Conservation (phyloP, 2,797 vertebrate genomes). For the Glossophaga mutica region DNA sequence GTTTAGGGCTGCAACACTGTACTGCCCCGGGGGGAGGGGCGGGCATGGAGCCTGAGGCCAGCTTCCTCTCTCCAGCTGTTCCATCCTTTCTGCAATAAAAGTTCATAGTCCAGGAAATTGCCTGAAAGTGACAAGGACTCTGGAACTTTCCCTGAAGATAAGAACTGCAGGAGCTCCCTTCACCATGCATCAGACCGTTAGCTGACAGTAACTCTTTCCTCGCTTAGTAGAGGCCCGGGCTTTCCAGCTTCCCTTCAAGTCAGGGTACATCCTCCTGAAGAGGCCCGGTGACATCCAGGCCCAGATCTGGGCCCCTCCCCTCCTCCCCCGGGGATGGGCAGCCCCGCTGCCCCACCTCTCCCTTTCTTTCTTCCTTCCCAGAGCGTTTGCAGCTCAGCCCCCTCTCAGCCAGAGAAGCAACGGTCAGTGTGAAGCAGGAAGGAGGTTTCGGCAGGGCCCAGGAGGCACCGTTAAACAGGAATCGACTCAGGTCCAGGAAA, state of each 20-base stretch:
- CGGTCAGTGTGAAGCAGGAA: background rate
- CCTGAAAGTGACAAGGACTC: background rate
- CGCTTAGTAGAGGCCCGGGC: background rate
- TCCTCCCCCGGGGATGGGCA: background rate
- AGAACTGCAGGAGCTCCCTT: background rate
- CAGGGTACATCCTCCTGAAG: background rate
- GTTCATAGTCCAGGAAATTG: constrained; percentile 51
- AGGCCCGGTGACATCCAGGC: background rate
- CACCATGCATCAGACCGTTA: background rate
- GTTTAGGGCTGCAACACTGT: background rate
- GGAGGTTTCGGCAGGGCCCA: background rate
- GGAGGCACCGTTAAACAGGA: background rate
- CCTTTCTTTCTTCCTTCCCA: background rate
- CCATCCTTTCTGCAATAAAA: background rate
- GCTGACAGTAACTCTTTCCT: background rate
- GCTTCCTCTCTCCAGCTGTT: background rate
- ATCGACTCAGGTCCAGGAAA: background rate
- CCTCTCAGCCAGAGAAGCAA: background rate
- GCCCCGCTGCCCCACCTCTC: background rate
- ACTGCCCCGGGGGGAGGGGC: background rate
- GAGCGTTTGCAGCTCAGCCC: background rate
- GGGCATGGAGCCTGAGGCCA: background rate
- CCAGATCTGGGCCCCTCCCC: background rate
- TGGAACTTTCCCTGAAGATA: constrained; percentile 7
- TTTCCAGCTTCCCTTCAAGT: background rate